phyloP scores from a whole-genome alignment of 2,113 vertebrate genomes.

The Ranitomeya imitator region DNA sequence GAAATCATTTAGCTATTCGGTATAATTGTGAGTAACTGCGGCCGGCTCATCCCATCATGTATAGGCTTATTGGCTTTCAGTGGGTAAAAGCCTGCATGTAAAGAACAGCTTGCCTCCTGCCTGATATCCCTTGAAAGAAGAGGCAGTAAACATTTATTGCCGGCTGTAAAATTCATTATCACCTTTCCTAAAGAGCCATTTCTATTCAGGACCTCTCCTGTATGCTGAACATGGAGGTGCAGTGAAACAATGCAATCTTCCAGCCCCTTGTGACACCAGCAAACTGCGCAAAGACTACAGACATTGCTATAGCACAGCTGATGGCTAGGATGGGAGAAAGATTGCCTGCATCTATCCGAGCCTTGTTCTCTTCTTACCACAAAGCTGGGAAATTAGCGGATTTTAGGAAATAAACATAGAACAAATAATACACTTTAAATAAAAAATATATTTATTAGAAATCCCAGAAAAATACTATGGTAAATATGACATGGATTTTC shows the following conservation, averaged over 20 bases:
- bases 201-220: conserved; percentile 50
- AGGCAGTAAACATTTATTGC: conserved; percentile 52
- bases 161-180: conserved; percentile 54
- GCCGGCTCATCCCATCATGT: conserved; percentile 16
- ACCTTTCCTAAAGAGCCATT: conserved; percentile 52
- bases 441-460: too few species aligned
- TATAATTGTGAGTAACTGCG: conserved; percentile 10
- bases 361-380: too few species aligned
- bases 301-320: background rate
- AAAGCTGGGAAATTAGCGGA: too few species aligned
- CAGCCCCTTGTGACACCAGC: background rate
- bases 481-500: too few species aligned
- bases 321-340: background rate
- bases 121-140: conserved; percentile 26
- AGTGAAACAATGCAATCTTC: conserved; percentile 39
- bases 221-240: conserved; percentile 18
- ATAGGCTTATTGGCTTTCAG: conserved; percentile 28
- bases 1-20: background rate
- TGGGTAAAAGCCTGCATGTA: background rate
- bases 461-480: too few species aligned
- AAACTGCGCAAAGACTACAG: conserved; percentile 9
- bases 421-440: too few species aligned
- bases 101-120: conserved; percentile 35
- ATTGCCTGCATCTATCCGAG: background rate
- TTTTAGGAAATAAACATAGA: too few species aligned